phyloP scores from a whole-genome alignment of 2,888 invertebrate genomes.

The Scaptodrosophila latifasciaeformis region DNA sequence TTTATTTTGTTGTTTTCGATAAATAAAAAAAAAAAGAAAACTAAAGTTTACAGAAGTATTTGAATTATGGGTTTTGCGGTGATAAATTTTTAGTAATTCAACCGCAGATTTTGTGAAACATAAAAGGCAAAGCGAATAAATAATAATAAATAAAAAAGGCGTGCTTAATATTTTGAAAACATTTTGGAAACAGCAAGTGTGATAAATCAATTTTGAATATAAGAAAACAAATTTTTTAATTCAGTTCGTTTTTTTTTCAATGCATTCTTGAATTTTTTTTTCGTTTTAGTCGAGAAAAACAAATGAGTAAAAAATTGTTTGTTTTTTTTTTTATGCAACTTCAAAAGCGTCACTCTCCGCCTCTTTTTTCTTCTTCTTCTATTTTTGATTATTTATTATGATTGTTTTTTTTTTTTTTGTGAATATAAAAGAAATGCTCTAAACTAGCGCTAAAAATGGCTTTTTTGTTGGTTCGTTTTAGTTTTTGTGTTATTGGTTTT shows the following conservation, averaged over 20 bases:
- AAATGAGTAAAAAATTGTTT: slow-evolving; percentile 14
- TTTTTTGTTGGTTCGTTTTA: slow-evolving; percentile 37
- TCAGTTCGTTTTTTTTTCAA: no score
- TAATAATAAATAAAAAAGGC: slow-evolving; percentile 33
- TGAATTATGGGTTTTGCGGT: slow-evolving; percentile 43
- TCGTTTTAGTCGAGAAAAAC: slow-evolving; percentile 2
- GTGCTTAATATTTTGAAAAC: slow-evolving; percentile 20
- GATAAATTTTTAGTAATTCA: no score
- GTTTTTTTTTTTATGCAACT: slow-evolving; percentile 63
- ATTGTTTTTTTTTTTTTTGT: slow-evolving; percentile 20
- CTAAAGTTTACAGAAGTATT: slow-evolving; percentile 67
- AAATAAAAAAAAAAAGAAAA: not conserved
- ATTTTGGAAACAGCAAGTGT: slow-evolving; percentile 23
- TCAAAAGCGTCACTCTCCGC: slow-evolving; percentile 47
- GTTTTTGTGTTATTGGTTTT: slow-evolving; percentile 24
- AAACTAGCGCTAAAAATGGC: slow-evolving; percentile 29
- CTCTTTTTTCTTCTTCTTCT: slow-evolving; percentile 10
- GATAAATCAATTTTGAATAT: slow-evolving; percentile 10
- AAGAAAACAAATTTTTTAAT: not conserved
- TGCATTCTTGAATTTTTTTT: no score
- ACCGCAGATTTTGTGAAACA: no score
- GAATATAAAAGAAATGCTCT: slow-evolving; percentile 20
- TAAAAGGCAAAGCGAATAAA: slow-evolving; percentile 52
- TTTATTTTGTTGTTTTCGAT: not conserved
- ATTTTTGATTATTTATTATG: slow-evolving; percentile 1